phyloP scores from a whole-genome alignment of 2,113 vertebrate species.

The Struthio camelus region DNA sequence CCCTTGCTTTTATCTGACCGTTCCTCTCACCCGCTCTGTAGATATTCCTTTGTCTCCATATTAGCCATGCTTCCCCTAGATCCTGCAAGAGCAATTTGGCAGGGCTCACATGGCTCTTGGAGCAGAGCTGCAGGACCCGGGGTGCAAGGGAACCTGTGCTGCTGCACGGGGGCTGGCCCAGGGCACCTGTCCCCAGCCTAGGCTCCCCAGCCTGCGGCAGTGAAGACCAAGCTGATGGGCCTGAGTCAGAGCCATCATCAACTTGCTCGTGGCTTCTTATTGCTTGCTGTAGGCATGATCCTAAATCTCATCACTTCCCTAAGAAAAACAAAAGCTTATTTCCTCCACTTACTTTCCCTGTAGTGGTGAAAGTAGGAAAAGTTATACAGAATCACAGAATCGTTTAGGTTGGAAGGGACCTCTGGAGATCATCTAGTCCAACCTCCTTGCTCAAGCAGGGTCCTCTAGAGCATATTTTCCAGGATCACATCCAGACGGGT shows the following conservation, averaged over 20 bases:
- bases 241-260: not conserved
- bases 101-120: not conserved
- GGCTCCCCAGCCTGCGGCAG: too few relatives aligned
- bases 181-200: too few relatives aligned
- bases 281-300: not conserved
- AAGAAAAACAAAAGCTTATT: not conserved
- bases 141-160: too few relatives aligned
- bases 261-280: not conserved
- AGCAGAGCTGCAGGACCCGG: not conserved
- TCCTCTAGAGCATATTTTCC: too few relatives aligned
- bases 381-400: too few relatives aligned
- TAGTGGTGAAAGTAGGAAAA: not conserved
- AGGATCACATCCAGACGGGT: too few relatives aligned
- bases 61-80: not conserved
- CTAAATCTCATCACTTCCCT: not conserved
- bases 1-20: not conserved
- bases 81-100: too few relatives aligned
- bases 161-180: too few relatives aligned
- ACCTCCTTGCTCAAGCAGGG: too few relatives aligned
- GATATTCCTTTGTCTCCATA: not conserved
- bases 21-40: not conserved
- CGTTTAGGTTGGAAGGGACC: too few relatives aligned
- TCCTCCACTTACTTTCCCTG: not conserved
- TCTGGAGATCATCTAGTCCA: too few relatives aligned
- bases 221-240: not conserved